Base-by-base conservation (phyloP, 2,888 invertebrate species). In the Torymus auratus region DNA sequence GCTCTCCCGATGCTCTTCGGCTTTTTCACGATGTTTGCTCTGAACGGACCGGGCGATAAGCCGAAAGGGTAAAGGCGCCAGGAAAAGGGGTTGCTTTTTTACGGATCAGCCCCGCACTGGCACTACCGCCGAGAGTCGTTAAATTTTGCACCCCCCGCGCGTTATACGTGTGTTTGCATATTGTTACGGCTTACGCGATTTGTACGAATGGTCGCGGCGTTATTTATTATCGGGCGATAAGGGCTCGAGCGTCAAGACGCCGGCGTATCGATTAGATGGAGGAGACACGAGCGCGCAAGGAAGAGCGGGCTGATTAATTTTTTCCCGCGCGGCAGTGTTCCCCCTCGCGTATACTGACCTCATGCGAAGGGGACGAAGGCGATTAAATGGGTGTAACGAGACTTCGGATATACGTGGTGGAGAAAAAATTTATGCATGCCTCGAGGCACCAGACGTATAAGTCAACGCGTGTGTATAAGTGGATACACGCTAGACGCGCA, bases 21-120 rank as follows among this genome's bases (percentile, higher is more conserved):
- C 87, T 90, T 90, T 89, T 90, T 89, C 88, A 87, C 88, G 87
- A 88, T 90, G 89, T 90, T 90, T 90, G 86, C 88, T 80, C 69
- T 60, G 78, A 78, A 68, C 80, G 74, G 78, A 65, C 72, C 71
- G 68, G 52, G 78, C 80, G 82, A 82, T 82, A 82, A 82, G 82
- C 81, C 81, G 52, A 69, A 69, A 81, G 78, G 74, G 78, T 64
- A 15, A 71, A 67, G 58, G 64, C 28, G 62, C 61, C 41, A 28
- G 28, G 28, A 28, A 68, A 80, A 83, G 81, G 83, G 85, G 84
- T 80, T 82, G 83, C 17, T 62, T 79, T 78, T 78, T 69, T 71
- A 72, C 64, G 72, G 70, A 73, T 76, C 72, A 69, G 64, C 61
- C 50, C n/a, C 15, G 15, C 52, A n/a, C 61, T 15, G 5, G 52